Conservation (phyloP, 2,113 vertebrate species). For the Notothenia rossii region DNA sequence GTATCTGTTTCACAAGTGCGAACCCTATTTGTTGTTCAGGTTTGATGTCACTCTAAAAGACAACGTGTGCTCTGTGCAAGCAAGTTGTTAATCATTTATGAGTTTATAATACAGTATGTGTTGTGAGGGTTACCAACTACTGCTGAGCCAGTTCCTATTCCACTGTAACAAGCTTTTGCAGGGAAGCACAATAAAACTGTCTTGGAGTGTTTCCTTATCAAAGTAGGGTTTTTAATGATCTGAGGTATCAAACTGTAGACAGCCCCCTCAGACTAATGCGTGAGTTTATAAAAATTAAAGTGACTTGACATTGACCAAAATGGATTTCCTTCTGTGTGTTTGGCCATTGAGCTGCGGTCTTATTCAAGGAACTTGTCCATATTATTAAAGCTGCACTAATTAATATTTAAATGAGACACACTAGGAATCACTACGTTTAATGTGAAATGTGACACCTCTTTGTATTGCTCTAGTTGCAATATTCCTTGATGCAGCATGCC, state of each 20-base stretch:
- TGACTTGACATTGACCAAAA: not conserved
- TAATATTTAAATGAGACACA: not conserved
- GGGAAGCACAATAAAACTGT: not conserved
- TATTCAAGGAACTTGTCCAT: not conserved
- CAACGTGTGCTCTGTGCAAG: conserved; percentile 50
- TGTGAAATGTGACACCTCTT: too few species aligned
- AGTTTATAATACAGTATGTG: conserved; percentile 70
- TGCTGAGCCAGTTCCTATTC: conserved; percentile 12
- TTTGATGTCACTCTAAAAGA: conserved; percentile 49
- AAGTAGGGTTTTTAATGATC: not conserved
- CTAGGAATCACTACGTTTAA: too few species aligned
- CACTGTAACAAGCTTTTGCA: not conserved
- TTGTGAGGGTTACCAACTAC: conserved; percentile 32
- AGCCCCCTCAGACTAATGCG: not conserved
- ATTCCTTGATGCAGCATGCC: not conserved
- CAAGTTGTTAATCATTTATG: conserved; percentile 77
- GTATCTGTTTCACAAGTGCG: conserved; percentile 8
- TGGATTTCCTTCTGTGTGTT: not conserved
- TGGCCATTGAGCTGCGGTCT: not conserved
- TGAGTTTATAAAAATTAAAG: not conserved
- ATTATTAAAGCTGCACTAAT: conserved; percentile 4
- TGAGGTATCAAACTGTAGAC: not conserved
- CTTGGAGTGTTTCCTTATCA: not conserved
- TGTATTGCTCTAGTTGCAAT: not conserved
- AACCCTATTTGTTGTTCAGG: conserved; percentile 2